Percentiles rank a stretch among this genome's conserved stretches.
phyloP scores from a whole-genome alignment of 2,888 invertebrate species.

The Ctenicera cuprea region DNA sequence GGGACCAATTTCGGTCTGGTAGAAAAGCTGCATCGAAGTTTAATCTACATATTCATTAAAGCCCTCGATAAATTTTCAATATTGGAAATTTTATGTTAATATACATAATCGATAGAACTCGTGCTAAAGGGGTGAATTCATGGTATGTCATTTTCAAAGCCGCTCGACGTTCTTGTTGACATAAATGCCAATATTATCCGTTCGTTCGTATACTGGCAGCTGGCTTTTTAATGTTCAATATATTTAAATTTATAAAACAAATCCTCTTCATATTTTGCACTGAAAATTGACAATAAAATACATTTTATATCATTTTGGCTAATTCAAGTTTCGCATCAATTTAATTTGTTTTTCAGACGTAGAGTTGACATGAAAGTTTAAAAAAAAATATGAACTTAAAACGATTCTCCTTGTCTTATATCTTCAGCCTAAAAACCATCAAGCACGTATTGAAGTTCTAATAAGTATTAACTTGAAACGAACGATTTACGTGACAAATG shows the following conservation, averaged over 20 bases:
- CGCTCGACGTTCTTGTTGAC: conserved; percentile 27
- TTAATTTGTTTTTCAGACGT: no score
- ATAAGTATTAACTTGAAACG: conserved; percentile 31
- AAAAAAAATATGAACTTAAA: no score
- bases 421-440: not conserved
- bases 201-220: not conserved
- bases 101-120: conserved; percentile 36
- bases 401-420: not conserved
- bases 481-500: conserved; percentile 37
- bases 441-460: conserved; percentile 10
- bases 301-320: no score
- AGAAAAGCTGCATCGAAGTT: conserved; percentile 17
- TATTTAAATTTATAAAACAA: no score
- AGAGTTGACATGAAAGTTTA: no score
- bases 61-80: conserved; percentile 42
- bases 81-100: conserved; percentile 47
- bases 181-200: conserved; percentile 19
- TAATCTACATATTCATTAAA: conserved; percentile 48
- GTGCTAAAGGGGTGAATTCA: conserved; percentile 32
- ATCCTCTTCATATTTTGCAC: no score
- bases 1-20: conserved; percentile 15
- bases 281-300: no score
- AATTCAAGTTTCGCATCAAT: no score
- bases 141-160: conserved; percentile 32
- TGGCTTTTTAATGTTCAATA: not conserved